These are phyloP conservation scores for Poecile atricapillus DNA, from an alignment of 2,113 vertebrate species.

Conservation along the genomic window DNA sequence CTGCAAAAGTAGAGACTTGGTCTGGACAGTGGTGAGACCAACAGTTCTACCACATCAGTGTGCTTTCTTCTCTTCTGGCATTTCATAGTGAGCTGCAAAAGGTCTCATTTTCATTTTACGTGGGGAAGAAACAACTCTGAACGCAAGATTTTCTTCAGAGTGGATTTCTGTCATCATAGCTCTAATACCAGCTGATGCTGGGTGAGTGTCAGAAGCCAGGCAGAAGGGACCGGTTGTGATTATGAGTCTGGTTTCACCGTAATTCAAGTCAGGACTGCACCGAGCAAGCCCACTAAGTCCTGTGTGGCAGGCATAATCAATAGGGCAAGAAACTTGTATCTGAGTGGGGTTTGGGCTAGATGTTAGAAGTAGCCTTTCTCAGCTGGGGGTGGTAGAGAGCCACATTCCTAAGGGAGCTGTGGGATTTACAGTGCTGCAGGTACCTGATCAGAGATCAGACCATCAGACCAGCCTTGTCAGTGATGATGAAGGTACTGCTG, in stretches of 20 bases:
- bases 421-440: not conserved
- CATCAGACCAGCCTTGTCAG: not conserved
- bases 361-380: not conserved
- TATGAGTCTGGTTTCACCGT: not conserved
- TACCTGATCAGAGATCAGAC: not conserved
- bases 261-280: not conserved
- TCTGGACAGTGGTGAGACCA: not conserved
- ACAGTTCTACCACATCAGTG: not conserved
- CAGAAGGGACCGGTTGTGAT: not conserved
- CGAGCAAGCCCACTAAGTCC: not conserved
- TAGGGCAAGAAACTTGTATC: not conserved
- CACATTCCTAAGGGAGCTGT: not conserved
- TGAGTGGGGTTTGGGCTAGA: not conserved
- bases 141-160: not conserved
- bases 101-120: not conserved
- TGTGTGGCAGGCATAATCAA: not conserved
- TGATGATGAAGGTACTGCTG: not conserved
- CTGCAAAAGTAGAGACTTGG: not conserved
- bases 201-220: not conserved
- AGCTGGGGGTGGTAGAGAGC: not conserved
- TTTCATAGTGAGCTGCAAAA: not conserved
- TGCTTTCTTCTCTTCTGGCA: not conserved
- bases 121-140: not conserved
- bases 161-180: not conserved
- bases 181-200: rapidly evolving